Percentiles rank a stretch among this genome's conserved stretches.
Evolutionary conservation across 2,888 invertebrate species (phyloP).

Genomic region (Drosophila flavopinicola): DNA sequence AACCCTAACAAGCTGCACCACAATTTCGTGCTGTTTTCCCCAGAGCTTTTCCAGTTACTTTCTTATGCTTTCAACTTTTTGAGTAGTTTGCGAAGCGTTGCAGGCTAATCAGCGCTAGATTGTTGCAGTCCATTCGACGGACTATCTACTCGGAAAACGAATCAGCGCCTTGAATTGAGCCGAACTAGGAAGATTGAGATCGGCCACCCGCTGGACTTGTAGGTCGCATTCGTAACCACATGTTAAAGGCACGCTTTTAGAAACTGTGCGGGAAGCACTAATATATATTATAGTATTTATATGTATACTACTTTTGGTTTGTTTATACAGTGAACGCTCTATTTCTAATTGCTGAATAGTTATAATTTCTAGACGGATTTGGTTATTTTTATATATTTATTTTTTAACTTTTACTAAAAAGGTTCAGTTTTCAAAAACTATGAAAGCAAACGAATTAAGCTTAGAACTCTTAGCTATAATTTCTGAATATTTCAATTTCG

Average conservation of each 20-base stretch:
- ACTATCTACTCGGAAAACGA: constrained; percentile 8
- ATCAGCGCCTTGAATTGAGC: no score
- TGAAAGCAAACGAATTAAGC: no score
- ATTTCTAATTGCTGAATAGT: no score
- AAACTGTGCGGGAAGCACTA: constrained; percentile 43
- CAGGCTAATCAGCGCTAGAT: constrained; percentile 14
- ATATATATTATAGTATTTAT: not conserved
- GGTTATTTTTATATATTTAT: no score
- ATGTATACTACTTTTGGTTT: no score
- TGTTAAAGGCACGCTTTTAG: constrained; percentile 67
- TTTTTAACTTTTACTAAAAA: no score
- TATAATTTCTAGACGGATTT: no score
- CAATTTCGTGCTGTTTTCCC: not conserved
- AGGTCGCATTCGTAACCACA: constrained; percentile 25
- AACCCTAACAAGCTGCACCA: constrained; percentile 8
- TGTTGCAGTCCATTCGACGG: not conserved
- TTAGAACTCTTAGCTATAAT: no score
- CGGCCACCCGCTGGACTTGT: constrained; percentile 4
- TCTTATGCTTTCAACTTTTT: not conserved
- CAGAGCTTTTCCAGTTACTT: not conserved
- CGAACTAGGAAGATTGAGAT: no score
- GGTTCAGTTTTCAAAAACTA: no score
- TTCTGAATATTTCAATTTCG: no score
- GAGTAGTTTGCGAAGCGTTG: constrained; percentile 1
- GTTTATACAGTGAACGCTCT: no score